phyloP scores from a whole-genome alignment of 2,113 vertebrate species.

The Myxocyprinus asiaticus region DNA sequence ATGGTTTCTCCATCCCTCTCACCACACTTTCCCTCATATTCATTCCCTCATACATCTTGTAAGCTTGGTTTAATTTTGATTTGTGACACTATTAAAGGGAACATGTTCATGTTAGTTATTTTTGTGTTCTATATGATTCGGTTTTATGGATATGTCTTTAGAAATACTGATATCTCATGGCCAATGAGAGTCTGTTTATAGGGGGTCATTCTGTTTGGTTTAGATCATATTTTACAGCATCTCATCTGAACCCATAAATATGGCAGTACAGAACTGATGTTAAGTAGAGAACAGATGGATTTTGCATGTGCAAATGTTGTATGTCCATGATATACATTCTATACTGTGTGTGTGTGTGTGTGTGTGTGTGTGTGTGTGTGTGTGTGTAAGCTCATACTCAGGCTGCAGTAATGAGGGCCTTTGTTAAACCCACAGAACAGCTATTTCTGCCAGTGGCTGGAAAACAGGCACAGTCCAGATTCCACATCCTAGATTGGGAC shows the following conservation, averaged over 20 bases:
- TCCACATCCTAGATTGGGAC: constrained; percentile 69
- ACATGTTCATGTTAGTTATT: constrained; percentile 36
- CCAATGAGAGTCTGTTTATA: not conserved
- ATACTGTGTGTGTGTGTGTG: constrained; percentile 11
- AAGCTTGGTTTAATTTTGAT: constrained; percentile 17
- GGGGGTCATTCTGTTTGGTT: not conserved
- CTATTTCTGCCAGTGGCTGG: constrained; percentile 74
- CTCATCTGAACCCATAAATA: constrained; percentile 20
- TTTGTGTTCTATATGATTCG: constrained; percentile 12
- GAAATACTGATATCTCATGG: not conserved
- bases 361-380: constrained; percentile 50
- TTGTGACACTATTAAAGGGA: constrained; percentile 14
- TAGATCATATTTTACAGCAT: constrained; percentile 17
- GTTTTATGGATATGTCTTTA: constrained; percentile 5
- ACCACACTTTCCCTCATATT: too few species aligned
- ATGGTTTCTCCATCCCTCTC: too few species aligned
- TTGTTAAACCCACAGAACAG: constrained; percentile 75
- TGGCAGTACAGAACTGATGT: not conserved
- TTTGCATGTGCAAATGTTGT: constrained; percentile 7
- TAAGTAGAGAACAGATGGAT: not conserved
- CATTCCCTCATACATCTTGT: too few species aligned
- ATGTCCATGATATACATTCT: constrained; percentile 37
- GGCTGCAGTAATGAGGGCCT: constrained; percentile 69
- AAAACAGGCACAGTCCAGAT: constrained; percentile 77
- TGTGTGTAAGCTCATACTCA: constrained; percentile 56